A percentile compares a stretch with the other conserved stretches of the same genome.
Conservation (phyloP, 2,797 vertebrate species). For the Anguilla anguilla region DNA sequence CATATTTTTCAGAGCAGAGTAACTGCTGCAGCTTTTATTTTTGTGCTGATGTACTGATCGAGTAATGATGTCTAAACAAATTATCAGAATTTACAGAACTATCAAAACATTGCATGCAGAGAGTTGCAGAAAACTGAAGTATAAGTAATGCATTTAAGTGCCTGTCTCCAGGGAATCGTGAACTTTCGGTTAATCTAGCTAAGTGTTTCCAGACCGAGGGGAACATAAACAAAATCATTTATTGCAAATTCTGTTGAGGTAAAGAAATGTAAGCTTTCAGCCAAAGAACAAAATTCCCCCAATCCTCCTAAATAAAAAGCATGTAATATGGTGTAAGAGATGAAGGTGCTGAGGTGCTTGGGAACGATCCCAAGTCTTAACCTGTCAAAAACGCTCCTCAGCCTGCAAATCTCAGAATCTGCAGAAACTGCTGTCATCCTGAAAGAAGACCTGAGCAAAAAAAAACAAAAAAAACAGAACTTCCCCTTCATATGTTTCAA, state of each 20-base stretch:
- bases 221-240: not conserved
- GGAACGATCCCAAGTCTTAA: not conserved
- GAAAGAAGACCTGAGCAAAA: not conserved
- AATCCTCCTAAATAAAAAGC: not conserved
- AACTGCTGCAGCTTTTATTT: not conserved
- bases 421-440: not conserved
- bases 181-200: not conserved
- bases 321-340: not conserved
- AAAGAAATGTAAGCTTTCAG: not conserved
- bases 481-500: not conserved
- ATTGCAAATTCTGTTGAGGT: not conserved
- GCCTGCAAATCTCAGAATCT: not conserved
- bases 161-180: not conserved
- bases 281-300: not conserved
- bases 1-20: not conserved
- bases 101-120: not conserved
- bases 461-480: not conserved
- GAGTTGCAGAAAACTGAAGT: not conserved
- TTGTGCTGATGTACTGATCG: not conserved
- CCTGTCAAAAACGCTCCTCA: not conserved
- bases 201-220: not conserved
- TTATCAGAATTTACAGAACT: constrained; percentile 1
- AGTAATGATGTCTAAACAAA: not conserved
- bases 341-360: not conserved
- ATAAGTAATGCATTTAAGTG: not conserved